Percentiles rank a stretch among this genome's conserved stretches.
Conservation (phyloP, 1,140 invertebrate species). For the Caenorhabditis remanei region DNA sequence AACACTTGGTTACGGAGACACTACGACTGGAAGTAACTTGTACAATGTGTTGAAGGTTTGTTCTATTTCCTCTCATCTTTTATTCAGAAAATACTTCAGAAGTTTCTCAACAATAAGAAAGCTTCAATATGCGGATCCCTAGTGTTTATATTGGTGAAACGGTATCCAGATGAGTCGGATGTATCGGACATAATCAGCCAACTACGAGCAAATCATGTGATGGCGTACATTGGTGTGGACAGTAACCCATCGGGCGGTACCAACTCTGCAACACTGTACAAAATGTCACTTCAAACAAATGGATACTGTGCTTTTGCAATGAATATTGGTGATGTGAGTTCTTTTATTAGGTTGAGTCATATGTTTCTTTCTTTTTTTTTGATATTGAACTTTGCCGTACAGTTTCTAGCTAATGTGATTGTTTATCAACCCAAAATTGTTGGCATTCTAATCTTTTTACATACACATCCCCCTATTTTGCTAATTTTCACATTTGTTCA, state of each 20-base stretch:
- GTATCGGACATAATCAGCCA: neutral
- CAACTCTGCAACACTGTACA: neutral
- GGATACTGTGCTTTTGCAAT: neutral
- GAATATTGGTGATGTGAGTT: too few species aligned
- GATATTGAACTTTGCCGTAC: too few species aligned
- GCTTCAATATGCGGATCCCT: neutral
- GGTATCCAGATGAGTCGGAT: neutral
- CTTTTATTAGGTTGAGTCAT: too few species aligned
- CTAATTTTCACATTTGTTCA: too few species aligned
- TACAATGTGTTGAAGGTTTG: neutral
- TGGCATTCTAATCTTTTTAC: too few species aligned
- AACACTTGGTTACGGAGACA: neutral
- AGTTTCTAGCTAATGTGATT: too few species aligned
- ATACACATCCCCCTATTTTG: too few species aligned
- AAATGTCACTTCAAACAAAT: neutral
- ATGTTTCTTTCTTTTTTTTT: too few species aligned
- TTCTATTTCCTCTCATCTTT: too few species aligned
- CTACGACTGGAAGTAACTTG: neutral
- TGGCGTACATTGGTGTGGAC: neutral
- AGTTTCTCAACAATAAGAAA: neutral
- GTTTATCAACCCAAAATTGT: too few species aligned
- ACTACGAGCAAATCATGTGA: neutral
- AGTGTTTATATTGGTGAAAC: neutral
- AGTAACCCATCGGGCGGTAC: neutral
- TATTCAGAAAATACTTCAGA: too few species aligned